These are phyloP conservation scores for Dryococelus australis DNA, from an alignment of 2,888 invertebrate species.

Conservation along the genomic window DNA sequence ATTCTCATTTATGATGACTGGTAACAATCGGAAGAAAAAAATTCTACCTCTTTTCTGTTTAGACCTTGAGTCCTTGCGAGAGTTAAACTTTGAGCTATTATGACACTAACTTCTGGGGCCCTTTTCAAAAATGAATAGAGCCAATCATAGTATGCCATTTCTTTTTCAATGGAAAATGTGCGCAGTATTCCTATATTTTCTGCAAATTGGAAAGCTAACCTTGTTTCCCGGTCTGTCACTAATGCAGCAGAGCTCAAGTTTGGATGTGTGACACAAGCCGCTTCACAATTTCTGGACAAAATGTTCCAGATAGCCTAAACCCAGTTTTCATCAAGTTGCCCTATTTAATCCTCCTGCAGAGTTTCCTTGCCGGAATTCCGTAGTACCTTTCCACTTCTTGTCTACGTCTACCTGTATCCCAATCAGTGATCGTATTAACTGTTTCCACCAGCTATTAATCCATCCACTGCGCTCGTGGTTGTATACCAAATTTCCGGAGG, in stretches of 20 bases:
- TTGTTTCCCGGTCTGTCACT: neutral
- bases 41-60: neutral
- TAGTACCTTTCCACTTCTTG: neutral
- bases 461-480: no score
- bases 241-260: neutral
- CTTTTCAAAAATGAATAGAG: no score
- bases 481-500: no score
- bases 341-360: neutral
- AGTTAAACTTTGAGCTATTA: neutral
- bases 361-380: neutral
- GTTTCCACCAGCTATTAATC: neutral
- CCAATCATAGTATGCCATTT: neutral
- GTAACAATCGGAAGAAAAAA: neutral
- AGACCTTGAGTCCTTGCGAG: neutral
- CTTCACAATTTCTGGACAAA: neutral
- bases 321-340: neutral
- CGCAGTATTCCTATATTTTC: neutral
- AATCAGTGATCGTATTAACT: neutral
- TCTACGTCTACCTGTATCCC: neutral
- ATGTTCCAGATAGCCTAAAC: neutral
- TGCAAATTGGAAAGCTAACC: constrained; percentile 1
- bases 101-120: neutral
- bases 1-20: neutral
- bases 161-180: neutral
- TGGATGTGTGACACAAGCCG: neutral